Conservation (phyloP, 2,113 vertebrate genomes). For the Nothoprocta pentlandii region DNA sequence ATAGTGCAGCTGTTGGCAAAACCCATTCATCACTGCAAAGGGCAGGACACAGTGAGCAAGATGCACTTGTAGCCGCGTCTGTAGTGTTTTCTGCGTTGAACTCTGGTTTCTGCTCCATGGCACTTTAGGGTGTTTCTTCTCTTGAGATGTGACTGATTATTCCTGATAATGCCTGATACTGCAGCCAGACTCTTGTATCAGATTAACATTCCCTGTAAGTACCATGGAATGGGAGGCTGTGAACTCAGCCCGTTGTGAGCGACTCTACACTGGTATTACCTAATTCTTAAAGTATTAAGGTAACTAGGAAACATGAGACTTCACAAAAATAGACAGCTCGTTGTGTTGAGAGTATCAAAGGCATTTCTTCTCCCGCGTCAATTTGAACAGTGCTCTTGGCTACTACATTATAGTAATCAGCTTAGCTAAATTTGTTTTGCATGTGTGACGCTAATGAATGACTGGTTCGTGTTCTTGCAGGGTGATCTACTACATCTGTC, state of each 20-base stretch:
- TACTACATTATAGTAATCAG: slow-evolving; percentile 68
- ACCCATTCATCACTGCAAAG: background rate
- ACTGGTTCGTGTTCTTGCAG: slow-evolving; percentile 34
- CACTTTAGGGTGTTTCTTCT: background rate
- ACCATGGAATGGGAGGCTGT: background rate
- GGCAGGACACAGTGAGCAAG: background rate
- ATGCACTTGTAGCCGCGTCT: background rate
- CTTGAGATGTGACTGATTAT: background rate
- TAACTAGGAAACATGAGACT: slow-evolving; percentile 61
- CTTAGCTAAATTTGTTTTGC: slow-evolving; percentile 73
- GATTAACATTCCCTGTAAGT: slow-evolving; percentile 35
- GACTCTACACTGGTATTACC: slow-evolving; percentile 34
- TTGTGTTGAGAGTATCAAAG: slow-evolving; percentile 63
- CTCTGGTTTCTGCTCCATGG: background rate
- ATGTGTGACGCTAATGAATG: slow-evolving; percentile 63
- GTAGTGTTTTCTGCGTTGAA: background rate
- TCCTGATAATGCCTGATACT: background rate
- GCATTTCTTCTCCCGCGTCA: slow-evolving; percentile 39
- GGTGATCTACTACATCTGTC: slow-evolving; percentile 6
- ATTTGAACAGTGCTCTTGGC: slow-evolving; percentile 65
- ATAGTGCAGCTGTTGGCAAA: background rate
- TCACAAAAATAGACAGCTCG: slow-evolving; percentile 55
- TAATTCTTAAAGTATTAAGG: slow-evolving; percentile 71
- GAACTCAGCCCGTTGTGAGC: slow-evolving; percentile 13
- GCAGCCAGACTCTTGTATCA: background rate